Evolutionary conservation across 37 sponge, comb jelly and placozoan genomes (phyloP), one percentile per base, ranked within the genome.

Genomic region (Beroe ovata): DNA sequence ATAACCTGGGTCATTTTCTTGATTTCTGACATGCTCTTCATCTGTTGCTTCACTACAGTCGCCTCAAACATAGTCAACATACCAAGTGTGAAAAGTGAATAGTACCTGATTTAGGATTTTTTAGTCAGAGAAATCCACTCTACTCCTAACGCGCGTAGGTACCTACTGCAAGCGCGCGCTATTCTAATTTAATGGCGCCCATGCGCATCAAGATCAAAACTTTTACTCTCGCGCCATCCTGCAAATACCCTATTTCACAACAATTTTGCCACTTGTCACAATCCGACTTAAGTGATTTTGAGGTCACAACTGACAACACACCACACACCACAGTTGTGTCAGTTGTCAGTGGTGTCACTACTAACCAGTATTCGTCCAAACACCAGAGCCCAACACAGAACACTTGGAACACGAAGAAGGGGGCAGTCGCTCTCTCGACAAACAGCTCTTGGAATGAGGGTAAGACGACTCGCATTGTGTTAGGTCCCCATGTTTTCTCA

Each of bases 341-440:
- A n/a, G n/a, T n/a, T n/a, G n/a, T 58, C 59, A 58, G 11, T 19
- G 11, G 18, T 58, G 59, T 58, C 59, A 19, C 11, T 18, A n/a
- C n/a, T 22, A 16, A 77, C 99, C 99, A 97, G 92, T 94, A 97
- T 89, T 97, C 99, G 38, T 97, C 99, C 71, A 97, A 92, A 58
- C 95, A 95, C 99, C 99, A 97, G 37, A 97, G 91, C 0, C 91
- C 92, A 38, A 97, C 99, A 90, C 99, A 97, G 81, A 97, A 97
- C 59, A 97, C 97, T 88, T 97, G 99, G 90, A 97, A 97, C 32
- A 97, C 95, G 92, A 97, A 97, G 92, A 97, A 97, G 0, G 99
- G 99, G 40, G 99, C 96, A 19, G 95, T 94, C 0, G 96, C 96
- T 28, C 96, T 88, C 93, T 97, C 99, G 40, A 33, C 89, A 88